A percentile compares a stretch with the other conserved stretches of the same genome.
Evolutionary conservation across 2,797 vertebrate genomes (phyloP).

Genomic region (Neosalanx taihuensis): DNA sequence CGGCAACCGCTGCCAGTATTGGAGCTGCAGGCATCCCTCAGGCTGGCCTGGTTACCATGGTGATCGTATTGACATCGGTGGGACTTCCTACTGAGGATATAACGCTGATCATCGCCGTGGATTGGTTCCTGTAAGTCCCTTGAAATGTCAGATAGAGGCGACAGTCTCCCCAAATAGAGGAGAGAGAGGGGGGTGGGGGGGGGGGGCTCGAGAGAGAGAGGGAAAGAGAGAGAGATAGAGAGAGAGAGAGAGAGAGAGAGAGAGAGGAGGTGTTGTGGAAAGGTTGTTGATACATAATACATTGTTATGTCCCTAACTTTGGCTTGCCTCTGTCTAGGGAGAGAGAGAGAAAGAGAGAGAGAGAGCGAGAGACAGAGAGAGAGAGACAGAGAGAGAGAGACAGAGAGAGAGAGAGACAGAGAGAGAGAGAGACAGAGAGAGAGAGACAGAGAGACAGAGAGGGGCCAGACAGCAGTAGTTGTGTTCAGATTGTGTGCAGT

Average conservation of each 20-base stretch:
- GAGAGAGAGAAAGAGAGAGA: background rate
- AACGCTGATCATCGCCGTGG: constrained; percentile 94
- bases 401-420: too few species aligned
- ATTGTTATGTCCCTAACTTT: constrained; percentile 28
- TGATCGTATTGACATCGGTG: constrained; percentile 96
- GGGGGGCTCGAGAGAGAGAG: constrained; percentile 40
- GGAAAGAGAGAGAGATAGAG: constrained; percentile 28
- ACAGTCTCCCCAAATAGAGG: constrained; percentile 28
- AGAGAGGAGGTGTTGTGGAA: constrained; percentile 26
- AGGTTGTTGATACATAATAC: constrained; percentile 76
- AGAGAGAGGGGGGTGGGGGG: background rate
- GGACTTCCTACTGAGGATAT: constrained; percentile 97
- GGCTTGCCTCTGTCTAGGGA: too few species aligned
- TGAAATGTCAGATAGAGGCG: constrained; percentile 74
- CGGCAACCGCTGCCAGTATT: constrained; percentile 95
- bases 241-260: constrained; percentile 29
- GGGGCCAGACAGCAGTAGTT: background rate
- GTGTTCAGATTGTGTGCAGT: background rate
- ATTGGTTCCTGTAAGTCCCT: constrained; percentile 97
- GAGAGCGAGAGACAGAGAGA: background rate
- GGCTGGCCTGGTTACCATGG: constrained; percentile 97
- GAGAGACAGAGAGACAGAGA: background rate
- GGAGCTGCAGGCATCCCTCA: constrained; percentile 97
- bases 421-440: too few species aligned
- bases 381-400: too few species aligned